phyloP scores from a whole-genome alignment of 2,113 vertebrate species.

The Sterrhoptilus dennistouni region DNA sequence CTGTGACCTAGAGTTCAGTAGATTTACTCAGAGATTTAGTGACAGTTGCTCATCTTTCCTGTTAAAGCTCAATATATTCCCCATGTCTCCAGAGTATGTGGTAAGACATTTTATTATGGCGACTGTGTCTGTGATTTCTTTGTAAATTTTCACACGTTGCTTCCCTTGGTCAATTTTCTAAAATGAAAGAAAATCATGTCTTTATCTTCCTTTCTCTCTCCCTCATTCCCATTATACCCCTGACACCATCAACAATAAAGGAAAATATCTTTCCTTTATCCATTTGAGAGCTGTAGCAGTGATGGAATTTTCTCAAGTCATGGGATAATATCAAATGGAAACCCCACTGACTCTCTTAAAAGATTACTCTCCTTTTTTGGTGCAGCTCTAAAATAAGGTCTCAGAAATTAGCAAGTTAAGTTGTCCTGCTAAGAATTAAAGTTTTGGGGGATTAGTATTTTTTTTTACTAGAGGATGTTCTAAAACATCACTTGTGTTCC shows the following conservation, averaged over 20 bases:
- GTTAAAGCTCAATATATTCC: not conserved
- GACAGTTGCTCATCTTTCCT: not conserved
- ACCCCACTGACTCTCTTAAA: not conserved
- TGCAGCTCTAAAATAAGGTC: not conserved
- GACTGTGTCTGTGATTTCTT: not conserved
- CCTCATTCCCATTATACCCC: not conserved
- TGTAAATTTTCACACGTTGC: accelerated
- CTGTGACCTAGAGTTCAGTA: not conserved
- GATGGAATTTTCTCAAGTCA: not conserved
- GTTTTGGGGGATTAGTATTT: not conserved
- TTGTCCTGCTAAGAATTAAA: not conserved
- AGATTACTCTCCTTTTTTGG: not conserved
- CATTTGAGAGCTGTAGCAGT: not conserved
- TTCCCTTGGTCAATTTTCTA: not conserved
- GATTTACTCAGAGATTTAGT: not conserved
- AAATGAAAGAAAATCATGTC: not conserved
- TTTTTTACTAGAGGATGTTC: not conserved
- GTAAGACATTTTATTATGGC: not conserved
- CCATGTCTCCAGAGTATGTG: not conserved
- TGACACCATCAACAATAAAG: not conserved
- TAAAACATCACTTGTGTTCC: not conserved
- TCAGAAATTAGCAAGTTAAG: not conserved
- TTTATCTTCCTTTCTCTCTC: not conserved
- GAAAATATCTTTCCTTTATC: not conserved
- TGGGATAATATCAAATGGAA: not conserved